Evolutionary conservation across 1,140 invertebrate species (phyloP).

Genomic region (Drosophila lacteicornis): DNA sequence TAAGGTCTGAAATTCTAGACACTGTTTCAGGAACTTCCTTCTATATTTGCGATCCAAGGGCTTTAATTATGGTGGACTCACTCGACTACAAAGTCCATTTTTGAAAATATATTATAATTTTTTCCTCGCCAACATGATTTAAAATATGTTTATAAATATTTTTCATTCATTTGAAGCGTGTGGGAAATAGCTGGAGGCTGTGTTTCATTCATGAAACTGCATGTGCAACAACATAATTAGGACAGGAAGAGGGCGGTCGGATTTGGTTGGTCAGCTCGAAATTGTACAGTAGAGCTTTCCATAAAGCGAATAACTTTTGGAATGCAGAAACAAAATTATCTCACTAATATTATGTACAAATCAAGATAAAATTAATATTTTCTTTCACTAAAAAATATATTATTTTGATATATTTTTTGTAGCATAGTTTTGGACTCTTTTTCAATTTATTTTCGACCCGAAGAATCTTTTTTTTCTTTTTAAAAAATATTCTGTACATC

Average conservation of each 20-base stretch:
- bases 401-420: too few species aligned
- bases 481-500: too few species aligned
- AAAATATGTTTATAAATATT: conserved; percentile 35
- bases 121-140: conserved; percentile 8
- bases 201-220: conserved; percentile 74
- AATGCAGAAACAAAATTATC: too few species aligned
- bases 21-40: background rate
- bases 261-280: conserved; percentile 1
- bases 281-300: conserved; percentile 4
- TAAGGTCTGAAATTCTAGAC: too few species aligned
- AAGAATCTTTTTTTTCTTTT: too few species aligned
- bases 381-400: background rate
- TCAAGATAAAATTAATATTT: background rate
- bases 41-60: background rate
- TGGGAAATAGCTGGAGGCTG: conserved; percentile 65
- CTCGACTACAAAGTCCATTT: background rate
- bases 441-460: background rate
- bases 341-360: background rate
- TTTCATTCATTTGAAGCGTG: conserved; percentile 39
- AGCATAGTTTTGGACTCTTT: background rate
- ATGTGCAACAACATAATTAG: conserved; percentile 70
- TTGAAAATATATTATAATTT: background rate
- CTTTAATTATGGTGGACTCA: background rate
- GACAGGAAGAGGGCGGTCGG: conserved; percentile 69
- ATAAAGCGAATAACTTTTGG: background rate